phyloP scores from a whole-genome alignment of 2,113 vertebrate genomes.

The Phalacrocorax brasilianus region DNA sequence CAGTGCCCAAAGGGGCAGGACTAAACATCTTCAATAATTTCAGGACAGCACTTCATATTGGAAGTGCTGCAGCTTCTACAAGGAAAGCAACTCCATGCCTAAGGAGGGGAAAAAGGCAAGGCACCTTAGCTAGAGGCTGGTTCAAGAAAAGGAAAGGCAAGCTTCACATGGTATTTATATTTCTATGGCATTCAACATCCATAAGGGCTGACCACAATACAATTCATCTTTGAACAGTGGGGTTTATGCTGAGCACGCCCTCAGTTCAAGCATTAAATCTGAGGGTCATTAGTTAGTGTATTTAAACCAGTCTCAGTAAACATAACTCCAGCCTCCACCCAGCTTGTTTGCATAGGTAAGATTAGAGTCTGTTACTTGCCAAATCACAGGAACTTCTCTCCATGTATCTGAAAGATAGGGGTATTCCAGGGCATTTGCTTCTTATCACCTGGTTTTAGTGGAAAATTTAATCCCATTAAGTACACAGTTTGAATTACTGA shows the following conservation, averaged over 20 bases:
- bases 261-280: neutral
- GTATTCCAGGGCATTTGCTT: neutral
- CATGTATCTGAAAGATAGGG: neutral
- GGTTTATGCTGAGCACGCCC: neutral
- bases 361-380: neutral
- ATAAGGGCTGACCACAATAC: neutral
- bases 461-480: slow-evolving; percentile 8
- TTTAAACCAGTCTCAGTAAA: neutral
- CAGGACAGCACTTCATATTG: neutral
- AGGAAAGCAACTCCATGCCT: neutral
- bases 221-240: neutral
- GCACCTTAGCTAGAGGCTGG: neutral
- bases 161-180: neutral
- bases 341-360: neutral
- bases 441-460: neutral
- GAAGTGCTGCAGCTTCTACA: neutral
- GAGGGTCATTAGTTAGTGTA: neutral
- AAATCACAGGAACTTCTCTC: neutral
- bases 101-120: neutral
- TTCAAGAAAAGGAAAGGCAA: neutral
- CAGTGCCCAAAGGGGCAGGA: neutral
- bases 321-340: neutral
- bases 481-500: neutral
- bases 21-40: neutral
- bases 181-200: neutral